Conservation (phyloP, 2,888 invertebrate species). For the Xanthorhoe designata region DNA sequence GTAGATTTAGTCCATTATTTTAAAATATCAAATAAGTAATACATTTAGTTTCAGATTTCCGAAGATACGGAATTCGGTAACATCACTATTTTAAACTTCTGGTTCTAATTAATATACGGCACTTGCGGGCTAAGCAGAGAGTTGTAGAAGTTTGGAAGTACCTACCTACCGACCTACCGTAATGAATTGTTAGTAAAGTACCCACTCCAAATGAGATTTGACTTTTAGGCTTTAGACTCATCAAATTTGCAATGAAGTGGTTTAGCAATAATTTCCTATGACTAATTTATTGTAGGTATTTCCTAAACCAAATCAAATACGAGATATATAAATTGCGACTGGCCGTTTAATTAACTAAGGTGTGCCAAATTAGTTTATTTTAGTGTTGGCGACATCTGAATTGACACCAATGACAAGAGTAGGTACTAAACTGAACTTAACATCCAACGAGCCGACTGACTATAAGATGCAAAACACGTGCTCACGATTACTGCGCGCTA, state of each 20-base stretch:
- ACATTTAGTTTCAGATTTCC: too few species aligned
- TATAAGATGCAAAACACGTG: constrained; percentile 17
- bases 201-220: neutral
- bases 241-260: neutral
- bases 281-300: too few species aligned
- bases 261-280: too few species aligned
- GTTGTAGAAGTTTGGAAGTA: constrained; percentile 33
- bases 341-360: too few species aligned
- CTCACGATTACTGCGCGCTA: constrained; percentile 19
- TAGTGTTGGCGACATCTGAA: too few species aligned
- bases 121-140: constrained; percentile 53
- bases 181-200: neutral
- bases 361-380: too few species aligned
- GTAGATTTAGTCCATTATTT: too few species aligned
- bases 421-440: too few species aligned
- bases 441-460: constrained; percentile 1
- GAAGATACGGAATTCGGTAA: constrained; percentile 3
- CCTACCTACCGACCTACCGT: neutral
- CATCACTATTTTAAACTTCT: constrained; percentile 33
- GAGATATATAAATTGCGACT: too few species aligned
- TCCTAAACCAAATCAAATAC: too few species aligned
- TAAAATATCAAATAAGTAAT: too few species aligned
- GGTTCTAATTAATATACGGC: constrained; percentile 72
- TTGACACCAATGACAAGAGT: too few species aligned
- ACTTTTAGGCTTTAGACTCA: neutral